phyloP scores from a whole-genome alignment of 2,113 vertebrate genomes.

The Pao palembangensis region DNA sequence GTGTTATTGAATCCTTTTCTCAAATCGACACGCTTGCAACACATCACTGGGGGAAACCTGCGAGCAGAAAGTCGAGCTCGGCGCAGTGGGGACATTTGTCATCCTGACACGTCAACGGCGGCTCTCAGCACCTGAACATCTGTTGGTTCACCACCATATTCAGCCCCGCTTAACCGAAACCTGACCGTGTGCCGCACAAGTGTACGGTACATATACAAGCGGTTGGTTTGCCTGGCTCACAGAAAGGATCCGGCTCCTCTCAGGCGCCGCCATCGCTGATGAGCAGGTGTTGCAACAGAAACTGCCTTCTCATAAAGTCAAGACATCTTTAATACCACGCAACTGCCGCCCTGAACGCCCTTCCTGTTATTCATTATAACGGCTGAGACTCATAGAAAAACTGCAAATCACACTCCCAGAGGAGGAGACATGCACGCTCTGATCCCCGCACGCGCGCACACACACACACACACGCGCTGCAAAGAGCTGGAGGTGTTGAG shows the following conservation, averaged over 20 bases:
- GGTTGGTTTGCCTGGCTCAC: constrained; percentile 36
- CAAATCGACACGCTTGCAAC: constrained; percentile 33
- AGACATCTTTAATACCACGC: constrained; percentile 19
- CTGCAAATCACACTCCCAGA: constrained; percentile 20
- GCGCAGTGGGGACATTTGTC: constrained; percentile 43
- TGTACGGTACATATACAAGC: constrained; percentile 14
- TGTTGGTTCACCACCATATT: constrained; percentile 32
- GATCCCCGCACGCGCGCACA: background rate
- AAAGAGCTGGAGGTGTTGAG: constrained; percentile 39
- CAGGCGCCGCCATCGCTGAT: constrained; percentile 60
- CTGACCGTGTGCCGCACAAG: constrained; percentile 15
- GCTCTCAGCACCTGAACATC: constrained; percentile 34
- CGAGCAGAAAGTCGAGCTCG: constrained; percentile 31
- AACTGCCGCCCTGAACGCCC: no score
- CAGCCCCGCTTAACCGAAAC: constrained; percentile 31
- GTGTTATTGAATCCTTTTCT: constrained; percentile 24
- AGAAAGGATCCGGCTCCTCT: constrained; percentile 40
- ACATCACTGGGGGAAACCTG: constrained; percentile 24
- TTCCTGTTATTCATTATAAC: constrained; percentile 6
- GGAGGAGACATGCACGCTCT: constrained; percentile 20
- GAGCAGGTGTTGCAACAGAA: constrained; percentile 62
- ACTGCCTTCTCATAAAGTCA: constrained; percentile 61
- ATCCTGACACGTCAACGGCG: constrained; percentile 50
- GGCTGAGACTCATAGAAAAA: background rate
- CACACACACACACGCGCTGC: constrained; percentile 5